Percentiles rank a stretch among this genome's conserved stretches.
Evolutionary conservation across 1,140 invertebrate genomes (phyloP).

Genomic region (Ericerus pela): DNA sequence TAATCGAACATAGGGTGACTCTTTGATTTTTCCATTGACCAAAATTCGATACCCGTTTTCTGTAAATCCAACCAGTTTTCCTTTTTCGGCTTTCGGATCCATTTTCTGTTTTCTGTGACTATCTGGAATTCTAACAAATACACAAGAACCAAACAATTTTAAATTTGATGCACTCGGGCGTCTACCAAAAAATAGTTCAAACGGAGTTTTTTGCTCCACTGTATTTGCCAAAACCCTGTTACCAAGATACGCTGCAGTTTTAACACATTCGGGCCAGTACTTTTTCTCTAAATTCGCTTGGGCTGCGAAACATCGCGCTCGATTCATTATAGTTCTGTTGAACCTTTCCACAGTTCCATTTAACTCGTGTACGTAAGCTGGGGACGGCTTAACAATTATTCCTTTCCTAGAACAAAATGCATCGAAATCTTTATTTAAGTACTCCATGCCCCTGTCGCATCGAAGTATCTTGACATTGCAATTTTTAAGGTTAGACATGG

Average conservation of each 20-base stretch:
- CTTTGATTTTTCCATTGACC: too few species aligned
- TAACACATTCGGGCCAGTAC: slow-evolving; percentile 19
- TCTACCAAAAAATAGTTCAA: not conserved
- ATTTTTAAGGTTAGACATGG: not conserved
- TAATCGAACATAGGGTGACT: too few species aligned
- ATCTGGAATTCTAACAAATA: slow-evolving; percentile 21
- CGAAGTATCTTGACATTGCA: slow-evolving; percentile 8
- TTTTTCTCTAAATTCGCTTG: slow-evolving; percentile 12
- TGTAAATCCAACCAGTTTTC: too few species aligned
- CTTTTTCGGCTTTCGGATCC: too few species aligned
- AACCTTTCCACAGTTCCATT: slow-evolving; percentile 16
- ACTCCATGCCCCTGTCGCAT: slow-evolving; percentile 19
- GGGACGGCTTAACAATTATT: not conserved
- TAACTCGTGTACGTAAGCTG: not conserved
- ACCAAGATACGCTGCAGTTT: slow-evolving; percentile 16
- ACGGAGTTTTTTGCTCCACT: not conserved
- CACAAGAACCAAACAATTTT: slow-evolving; percentile 20
- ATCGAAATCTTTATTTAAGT: slow-evolving; percentile 11
- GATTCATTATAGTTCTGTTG: slow-evolving; percentile 18
- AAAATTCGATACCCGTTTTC: too few species aligned
- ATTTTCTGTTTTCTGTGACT: too few species aligned
- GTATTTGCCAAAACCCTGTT: slow-evolving; percentile 16
- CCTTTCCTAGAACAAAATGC: not conserved
- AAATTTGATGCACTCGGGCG: not conserved
- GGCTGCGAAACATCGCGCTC: slow-evolving; percentile 17